Evolutionary conservation across 2,888 invertebrate genomes (phyloP), one percentile per base, ranked within the genome.

Genomic region (Zygaena filipendulae): DNA sequence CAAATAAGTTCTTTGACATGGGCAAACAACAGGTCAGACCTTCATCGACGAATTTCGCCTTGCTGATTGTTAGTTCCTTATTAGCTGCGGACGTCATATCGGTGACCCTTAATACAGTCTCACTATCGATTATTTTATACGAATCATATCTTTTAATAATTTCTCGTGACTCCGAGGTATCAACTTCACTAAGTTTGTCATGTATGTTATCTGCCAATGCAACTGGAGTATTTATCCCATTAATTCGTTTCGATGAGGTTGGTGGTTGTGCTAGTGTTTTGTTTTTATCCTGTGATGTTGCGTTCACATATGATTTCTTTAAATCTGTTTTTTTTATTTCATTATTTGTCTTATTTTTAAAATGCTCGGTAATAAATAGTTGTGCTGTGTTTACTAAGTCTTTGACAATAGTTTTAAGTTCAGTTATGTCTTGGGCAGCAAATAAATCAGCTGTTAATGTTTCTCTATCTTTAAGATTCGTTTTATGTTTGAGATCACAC

Each of bases 111-210:
- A 77, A 40, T 29, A 77, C 40, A 1, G 64, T 57, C 49, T 77
- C 75, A 33, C 77, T 77, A 1, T 71, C 69, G 22, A 77, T 71
- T 8, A 69, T 43, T 10, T 57, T 53, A 37, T 68, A 74, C 11
- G 77, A 75, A 10, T 59, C 56, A 36, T 63, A 66, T 41, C 52
- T 66, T 32, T 54, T 59, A n/a, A n/a, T n/a, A n/a, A n/a, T n/a
- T n/a, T n/a, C n/a, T n/a, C n/a, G n/a, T n/a, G n/a, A n/a, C n/a
- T n/a, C n/a, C n/a, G n/a, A n/a, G n/a, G n/a, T n/a, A n/a, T n/a
- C n/a, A n/a, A n/a, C n/a, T n/a, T n/a, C n/a, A n/a, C n/a, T n/a
- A n/a, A n/a, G n/a, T n/a, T n/a, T n/a, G n/a, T n/a, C n/a, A n/a
- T n/a, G n/a, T n/a, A n/a, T n/a, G n/a, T n/a, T n/a, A n/a, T n/a